Base-by-base conservation (phyloP, 2,113 vertebrate species). In the Thamnaconus septentrionalis region DNA sequence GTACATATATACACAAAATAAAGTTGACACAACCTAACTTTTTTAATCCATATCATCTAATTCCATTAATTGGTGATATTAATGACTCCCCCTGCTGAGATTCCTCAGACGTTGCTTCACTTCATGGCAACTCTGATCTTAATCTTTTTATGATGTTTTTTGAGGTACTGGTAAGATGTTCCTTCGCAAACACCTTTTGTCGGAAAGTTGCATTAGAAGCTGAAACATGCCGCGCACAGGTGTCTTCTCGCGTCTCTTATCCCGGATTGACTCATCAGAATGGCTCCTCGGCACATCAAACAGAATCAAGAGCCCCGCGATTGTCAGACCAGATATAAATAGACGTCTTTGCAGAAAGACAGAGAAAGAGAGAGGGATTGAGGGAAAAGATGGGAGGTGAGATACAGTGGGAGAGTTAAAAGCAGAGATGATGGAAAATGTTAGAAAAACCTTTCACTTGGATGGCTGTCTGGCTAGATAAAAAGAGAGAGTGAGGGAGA, bases 361-460 rank as follows among this genome's bases (percentile, higher is more conserved):
- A 73, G 69, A 61, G 57, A 62, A 72, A 10, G 61, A 41, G 59
- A 71, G 53, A 71, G 57, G 31, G 75, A 72, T 71, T 68, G 42
- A 67, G 39, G 71, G 51, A 55, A 78, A 61, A 69, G 70, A 82
- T 76, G 64, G 66, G 70, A 67, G 61, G 71, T 31, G 68, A 59
- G 69, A 65, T 71, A 58, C 61, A 71, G 58, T 56, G 50, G n/a
- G 61, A 64, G 61, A 59, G 81, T 75, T 85, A 57, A 90, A 77
- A 81, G 76, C 69, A 70, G 44, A 58, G 71, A 66, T 65, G 64
- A 88, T 60, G 73, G 71, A 76, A 69, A 80, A 82, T 76, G 64
- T 78, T 76, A 74, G 71, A 53, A 72, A 67, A 64, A 81, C 85
- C 77, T 84, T 79, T 85, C 82, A 78, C 80, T 80, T 66, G 66